These are phyloP conservation scores for Tragelaphus strepsiceros DNA, from an alignment of 2,113 vertebrate species.

Conservation along the genomic window DNA sequence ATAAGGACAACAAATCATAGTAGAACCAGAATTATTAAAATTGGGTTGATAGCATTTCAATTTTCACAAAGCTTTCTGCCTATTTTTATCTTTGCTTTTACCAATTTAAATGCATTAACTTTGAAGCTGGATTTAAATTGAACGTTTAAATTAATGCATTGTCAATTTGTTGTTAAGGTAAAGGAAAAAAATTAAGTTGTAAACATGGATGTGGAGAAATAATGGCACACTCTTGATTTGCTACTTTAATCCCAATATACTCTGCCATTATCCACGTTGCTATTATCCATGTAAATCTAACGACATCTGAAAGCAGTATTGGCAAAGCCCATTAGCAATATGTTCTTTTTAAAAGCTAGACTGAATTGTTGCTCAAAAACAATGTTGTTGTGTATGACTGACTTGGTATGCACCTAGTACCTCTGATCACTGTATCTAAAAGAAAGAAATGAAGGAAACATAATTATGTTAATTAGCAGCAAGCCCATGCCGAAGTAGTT, in stretches of 20 bases:
- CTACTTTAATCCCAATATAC: slow-evolving; percentile 62
- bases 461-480: slow-evolving; percentile 62
- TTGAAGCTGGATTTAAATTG: slow-evolving; percentile 71
- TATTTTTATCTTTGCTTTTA: slow-evolving; percentile 72
- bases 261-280: slow-evolving; percentile 39
- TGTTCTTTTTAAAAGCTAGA: slow-evolving; percentile 69
- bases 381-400: slow-evolving; percentile 52
- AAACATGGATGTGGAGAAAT: slow-evolving; percentile 64
- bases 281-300: slow-evolving; percentile 70
- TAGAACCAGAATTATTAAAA: slow-evolving; percentile 57
- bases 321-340: slow-evolving; percentile 75
- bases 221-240: slow-evolving; percentile 65
- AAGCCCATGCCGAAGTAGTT: slow-evolving; percentile 25
- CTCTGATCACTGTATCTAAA: slow-evolving; percentile 67
- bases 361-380: slow-evolving; percentile 64
- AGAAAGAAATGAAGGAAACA: slow-evolving; percentile 51
- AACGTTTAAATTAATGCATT: slow-evolving; percentile 80
- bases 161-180: slow-evolving; percentile 74
- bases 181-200: slow-evolving; percentile 74
- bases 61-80: slow-evolving; percentile 72
- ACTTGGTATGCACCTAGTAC: slow-evolving; percentile 58
- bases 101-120: slow-evolving; percentile 71
- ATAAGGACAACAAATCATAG: slow-evolving; percentile 34
- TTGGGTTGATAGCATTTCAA: slow-evolving; percentile 60
- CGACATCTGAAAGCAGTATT: slow-evolving; percentile 60